Evolutionary conservation across 2,888 invertebrate genomes (phyloP).

Genomic region (Listrodromus nycthemerus): DNA sequence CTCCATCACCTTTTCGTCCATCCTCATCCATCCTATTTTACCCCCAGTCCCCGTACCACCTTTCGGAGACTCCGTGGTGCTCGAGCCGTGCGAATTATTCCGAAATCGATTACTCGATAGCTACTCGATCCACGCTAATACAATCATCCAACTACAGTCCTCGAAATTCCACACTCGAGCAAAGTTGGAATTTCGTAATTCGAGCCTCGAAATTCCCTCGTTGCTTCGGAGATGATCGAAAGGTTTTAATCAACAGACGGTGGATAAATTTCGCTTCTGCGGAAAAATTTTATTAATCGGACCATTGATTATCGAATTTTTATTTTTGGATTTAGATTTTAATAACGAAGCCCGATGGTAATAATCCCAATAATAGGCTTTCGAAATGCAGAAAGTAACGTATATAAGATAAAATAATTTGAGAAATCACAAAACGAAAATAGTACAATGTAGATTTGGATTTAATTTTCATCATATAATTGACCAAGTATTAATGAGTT

Average conservation of each 20-base stretch:
- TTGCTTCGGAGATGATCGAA: background rate
- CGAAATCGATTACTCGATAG: constrained; percentile 21
- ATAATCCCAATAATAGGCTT: no score
- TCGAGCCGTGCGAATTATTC: constrained; percentile 17
- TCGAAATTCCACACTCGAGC: background rate
- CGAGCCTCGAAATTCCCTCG: constrained; percentile 6
- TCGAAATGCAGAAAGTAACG: no score
- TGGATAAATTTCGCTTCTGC: background rate
- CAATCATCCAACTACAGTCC: background rate
- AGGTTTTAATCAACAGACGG: background rate
- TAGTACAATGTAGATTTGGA: no score
- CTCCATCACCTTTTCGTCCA: constrained; percentile 15
- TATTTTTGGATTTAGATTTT: no score
- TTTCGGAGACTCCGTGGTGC: background rate
- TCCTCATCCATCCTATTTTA: background rate
- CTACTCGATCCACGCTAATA: background rate
- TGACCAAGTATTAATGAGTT: no score
- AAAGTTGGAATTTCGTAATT: constrained; percentile 13
- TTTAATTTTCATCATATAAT: no score
- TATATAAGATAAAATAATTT: no score
- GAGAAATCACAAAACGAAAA: no score
- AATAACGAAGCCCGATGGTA: no score
- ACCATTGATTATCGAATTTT: background rate
- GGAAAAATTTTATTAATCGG: background rate
- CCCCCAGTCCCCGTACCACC: background rate